Percentiles rank a stretch among this genome's conserved stretches.
Evolutionary conservation across 2,113 vertebrate species (phyloP).

Genomic region (Ophiodon elongatus): DNA sequence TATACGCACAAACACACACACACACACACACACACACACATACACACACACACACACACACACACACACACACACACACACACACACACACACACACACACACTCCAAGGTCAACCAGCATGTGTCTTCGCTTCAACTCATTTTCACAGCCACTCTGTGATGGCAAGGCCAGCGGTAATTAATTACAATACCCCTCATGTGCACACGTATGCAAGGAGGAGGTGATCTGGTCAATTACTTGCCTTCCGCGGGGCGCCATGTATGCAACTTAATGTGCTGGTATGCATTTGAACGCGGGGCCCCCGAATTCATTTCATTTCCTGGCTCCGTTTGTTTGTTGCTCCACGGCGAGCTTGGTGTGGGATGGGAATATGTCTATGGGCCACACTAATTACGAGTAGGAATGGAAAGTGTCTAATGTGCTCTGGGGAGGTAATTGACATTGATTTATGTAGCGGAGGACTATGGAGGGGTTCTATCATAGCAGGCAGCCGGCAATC

Average conservation of each 20-base stretch:
- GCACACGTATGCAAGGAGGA: slow-evolving; percentile 30
- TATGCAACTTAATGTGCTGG: slow-evolving; percentile 46
- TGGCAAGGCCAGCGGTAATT: slow-evolving; percentile 69
- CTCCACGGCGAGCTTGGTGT: slow-evolving; percentile 58
- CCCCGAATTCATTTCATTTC: slow-evolving; percentile 48
- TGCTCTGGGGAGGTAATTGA: slow-evolving; percentile 84
- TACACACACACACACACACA: not conserved
- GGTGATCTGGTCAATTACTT: slow-evolving; percentile 40
- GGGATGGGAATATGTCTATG: slow-evolving; percentile 78
- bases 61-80: slow-evolving; percentile 3
- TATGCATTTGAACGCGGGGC: slow-evolving; percentile 59
- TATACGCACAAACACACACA: slow-evolving; percentile 7
- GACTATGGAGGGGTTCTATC: slow-evolving; percentile 78
- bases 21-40: not conserved
- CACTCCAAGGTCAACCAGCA: slow-evolving; percentile 68
- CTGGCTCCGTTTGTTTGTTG: slow-evolving; percentile 66
- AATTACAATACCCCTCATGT: slow-evolving; percentile 68
- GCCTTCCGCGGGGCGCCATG: slow-evolving; percentile 53
- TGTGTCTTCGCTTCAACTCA: slow-evolving; percentile 60
- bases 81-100: slow-evolving; percentile 7
- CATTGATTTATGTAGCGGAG: slow-evolving; percentile 84
- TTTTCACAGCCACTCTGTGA: slow-evolving; percentile 67
- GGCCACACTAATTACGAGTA: slow-evolving; percentile 80
- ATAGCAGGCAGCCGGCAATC: slow-evolving; percentile 82
- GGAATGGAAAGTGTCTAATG: slow-evolving; percentile 81